Evolutionary conservation across 2,888 invertebrate species (phyloP), one percentile per base, ranked within the genome.

Genomic region (Meteorus cinctellus): DNA sequence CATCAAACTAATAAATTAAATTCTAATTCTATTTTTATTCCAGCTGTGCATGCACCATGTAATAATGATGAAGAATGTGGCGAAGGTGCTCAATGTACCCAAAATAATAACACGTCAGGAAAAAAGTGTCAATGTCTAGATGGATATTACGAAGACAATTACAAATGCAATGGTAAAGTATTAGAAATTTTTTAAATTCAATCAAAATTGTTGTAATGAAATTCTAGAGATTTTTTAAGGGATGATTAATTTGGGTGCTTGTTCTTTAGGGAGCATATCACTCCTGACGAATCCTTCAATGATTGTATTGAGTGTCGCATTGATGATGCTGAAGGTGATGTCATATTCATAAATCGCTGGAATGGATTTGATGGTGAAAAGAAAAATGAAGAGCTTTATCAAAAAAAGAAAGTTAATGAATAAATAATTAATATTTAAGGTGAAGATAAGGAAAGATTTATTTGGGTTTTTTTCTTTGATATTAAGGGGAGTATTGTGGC

Each of bases 21-120:
- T 5, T 29, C 4, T 59, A 24, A 60, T 41, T 63, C 4, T 27
- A 29, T 62, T 27, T 31, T 63, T 24, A 16, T 65, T 68, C 4
- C 89, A 93, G 93, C 91, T 0, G 89, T 93, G 24, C 91, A 91
- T 86, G 93, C 94, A 84, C 90, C 91, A 0, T 94, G 94, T 88
- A 90, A 89, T 27, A 91, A 91, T 83, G 91, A 92, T 81, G 90
- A 91, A 72, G 94, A 94, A 72, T 94, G 94, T 82, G 92, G 92
- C 82, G 92, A 93, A 34, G 93, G 93, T 0, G 91, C 94, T 71
- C 90, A 92, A 74, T 94, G 94, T 85, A 90, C 91, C 45, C 69
- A 81, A 16, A 82, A 84, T 5, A 84, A 82, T 6, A 84, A 83
- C 19, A 81, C 79, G 55, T 34, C 80, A 4, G 87, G 83, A n/a